A percentile compares a stretch with the other conserved stretches of the same genome.
These are phyloP conservation scores for Pleuronectes platessa DNA, from an alignment of 2,113 vertebrate species.

Conservation along the genomic window DNA sequence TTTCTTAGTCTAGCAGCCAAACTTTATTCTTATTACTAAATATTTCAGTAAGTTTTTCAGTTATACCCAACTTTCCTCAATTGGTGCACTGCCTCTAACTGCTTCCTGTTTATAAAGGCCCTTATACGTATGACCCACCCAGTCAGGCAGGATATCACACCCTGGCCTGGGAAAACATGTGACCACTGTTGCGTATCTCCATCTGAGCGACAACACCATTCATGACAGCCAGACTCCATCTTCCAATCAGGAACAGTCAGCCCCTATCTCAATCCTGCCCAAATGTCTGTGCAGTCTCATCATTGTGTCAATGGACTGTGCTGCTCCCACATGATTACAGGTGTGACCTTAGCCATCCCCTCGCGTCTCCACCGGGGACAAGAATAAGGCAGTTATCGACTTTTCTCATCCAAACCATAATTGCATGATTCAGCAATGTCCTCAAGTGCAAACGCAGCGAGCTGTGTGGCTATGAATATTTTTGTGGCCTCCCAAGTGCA, in stretches of 20 bases:
- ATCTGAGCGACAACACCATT: slow-evolving; percentile 58
- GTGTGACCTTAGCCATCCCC: slow-evolving; percentile 72
- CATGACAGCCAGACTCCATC: slow-evolving; percentile 65
- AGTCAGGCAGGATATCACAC: slow-evolving; percentile 16
- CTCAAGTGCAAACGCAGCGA: slow-evolving; percentile 61
- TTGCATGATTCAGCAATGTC: slow-evolving; percentile 75
- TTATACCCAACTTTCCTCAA: background rate
- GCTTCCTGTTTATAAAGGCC: background rate
- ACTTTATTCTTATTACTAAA: too few relatives aligned
- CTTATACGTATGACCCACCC: slow-evolving; percentile 18
- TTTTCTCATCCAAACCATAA: slow-evolving; percentile 66
- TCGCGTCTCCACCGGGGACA: slow-evolving; percentile 29
- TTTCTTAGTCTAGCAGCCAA: background rate
- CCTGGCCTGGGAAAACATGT: slow-evolving; percentile 38
- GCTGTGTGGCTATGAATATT: slow-evolving; percentile 58
- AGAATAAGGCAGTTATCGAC: slow-evolving; percentile 60
- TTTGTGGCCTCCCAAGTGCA: slow-evolving; percentile 4
- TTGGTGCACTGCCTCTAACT: background rate
- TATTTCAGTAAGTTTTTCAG: too few relatives aligned
- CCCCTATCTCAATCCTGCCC: slow-evolving; percentile 47
- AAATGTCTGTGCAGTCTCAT: slow-evolving; percentile 65
- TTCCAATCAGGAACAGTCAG: slow-evolving; percentile 72
- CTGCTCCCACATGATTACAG: slow-evolving; percentile 76
- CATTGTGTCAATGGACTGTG: slow-evolving; percentile 74
- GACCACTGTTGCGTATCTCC: slow-evolving; percentile 49